phyloP scores from a whole-genome alignment of 2,797 vertebrate genomes.

The Melanotaenia maccullochi region DNA sequence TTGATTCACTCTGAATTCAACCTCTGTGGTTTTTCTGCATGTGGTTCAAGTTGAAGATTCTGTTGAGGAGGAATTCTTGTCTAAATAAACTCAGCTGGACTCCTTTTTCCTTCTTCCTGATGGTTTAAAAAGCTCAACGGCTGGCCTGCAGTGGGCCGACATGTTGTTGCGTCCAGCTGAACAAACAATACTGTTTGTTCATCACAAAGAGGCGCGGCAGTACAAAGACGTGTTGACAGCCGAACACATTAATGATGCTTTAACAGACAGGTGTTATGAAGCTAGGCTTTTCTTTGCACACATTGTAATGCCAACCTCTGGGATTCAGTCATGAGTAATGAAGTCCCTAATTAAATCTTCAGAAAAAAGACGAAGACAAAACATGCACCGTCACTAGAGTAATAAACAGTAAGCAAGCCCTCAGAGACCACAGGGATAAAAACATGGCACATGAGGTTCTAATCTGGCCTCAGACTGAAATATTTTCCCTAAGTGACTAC shows the following conservation, averaged over 20 bases:
- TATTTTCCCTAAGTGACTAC: constrained; percentile 35
- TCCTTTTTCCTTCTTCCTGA: constrained; percentile 13
- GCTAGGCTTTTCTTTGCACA: constrained; percentile 17
- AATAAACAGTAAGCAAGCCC: no score
- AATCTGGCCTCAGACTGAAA: constrained; percentile 50
- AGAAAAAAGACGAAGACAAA: constrained; percentile 10
- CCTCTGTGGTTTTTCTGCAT: constrained; percentile 44
- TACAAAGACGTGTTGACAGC: constrained; percentile 32
- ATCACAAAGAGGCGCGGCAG: background rate
- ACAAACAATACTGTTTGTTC: constrained; percentile 68
- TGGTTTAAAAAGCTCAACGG: constrained; percentile 21
- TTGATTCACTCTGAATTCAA: constrained; percentile 6
- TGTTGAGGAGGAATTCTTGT: constrained; percentile 48
- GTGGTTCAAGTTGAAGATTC: constrained; percentile 63
- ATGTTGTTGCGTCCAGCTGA: constrained; percentile 60
- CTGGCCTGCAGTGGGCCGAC: constrained; percentile 3
- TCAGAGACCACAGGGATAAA: constrained; percentile 11
- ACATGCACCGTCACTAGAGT: background rate
- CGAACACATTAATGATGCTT: constrained; percentile 23
- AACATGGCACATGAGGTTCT: constrained; percentile 28
- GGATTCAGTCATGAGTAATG: background rate
- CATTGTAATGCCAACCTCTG: constrained; percentile 17
- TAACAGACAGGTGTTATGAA: constrained; percentile 25
- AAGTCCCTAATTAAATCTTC: constrained; percentile 6
- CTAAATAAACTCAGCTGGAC: constrained; percentile 59